These are phyloP conservation scores for Holothuria glaberrima DNA, from an alignment of 35 echinoderm and acorn worm genomes.

Conservation along the genomic window DNA sequence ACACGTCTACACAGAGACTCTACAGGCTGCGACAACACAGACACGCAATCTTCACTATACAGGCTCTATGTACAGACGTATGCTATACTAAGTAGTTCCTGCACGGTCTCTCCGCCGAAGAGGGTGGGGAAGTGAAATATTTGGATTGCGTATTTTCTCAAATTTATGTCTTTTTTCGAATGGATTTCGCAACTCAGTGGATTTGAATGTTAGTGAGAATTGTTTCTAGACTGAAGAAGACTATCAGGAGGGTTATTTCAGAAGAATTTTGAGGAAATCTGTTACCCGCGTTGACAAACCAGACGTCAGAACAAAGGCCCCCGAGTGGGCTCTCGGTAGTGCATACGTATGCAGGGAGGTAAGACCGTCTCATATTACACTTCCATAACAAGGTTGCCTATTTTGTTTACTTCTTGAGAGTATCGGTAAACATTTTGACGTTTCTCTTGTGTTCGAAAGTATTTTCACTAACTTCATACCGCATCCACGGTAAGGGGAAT, in stretches of 20 bases:
- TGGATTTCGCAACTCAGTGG: neutral
- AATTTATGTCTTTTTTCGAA: slow-evolving; percentile 10
- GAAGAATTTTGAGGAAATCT: slow-evolving; percentile 28
- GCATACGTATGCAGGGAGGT: slow-evolving; percentile 38
- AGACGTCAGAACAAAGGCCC: slow-evolving; percentile 50
- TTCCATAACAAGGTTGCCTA: neutral
- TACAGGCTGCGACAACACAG: slow-evolving; percentile 32
- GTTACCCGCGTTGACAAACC: slow-evolving; percentile 28
- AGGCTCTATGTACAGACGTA: neutral
- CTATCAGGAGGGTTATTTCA: neutral
- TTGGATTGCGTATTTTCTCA: slow-evolving; percentile 3
- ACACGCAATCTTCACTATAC: neutral
- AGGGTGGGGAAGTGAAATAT: slow-evolving; percentile 59
- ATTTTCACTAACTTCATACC: too few species aligned
- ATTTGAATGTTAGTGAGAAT: neutral
- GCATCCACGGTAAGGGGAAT: neutral
- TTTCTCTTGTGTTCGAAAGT: too few species aligned
- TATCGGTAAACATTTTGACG: too few species aligned
- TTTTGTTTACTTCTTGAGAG: too few species aligned
- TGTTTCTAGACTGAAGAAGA: neutral
- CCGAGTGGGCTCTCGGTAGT: slow-evolving; percentile 42
- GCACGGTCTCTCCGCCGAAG: slow-evolving; percentile 42
- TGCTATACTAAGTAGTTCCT: neutral
- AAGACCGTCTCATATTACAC: slow-evolving; percentile 54
- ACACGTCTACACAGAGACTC: slow-evolving; percentile 38